These are phyloP conservation scores for Oncorhynchus masou DNA, from an alignment of 2,113 vertebrate genomes.

Conservation along the genomic window DNA sequence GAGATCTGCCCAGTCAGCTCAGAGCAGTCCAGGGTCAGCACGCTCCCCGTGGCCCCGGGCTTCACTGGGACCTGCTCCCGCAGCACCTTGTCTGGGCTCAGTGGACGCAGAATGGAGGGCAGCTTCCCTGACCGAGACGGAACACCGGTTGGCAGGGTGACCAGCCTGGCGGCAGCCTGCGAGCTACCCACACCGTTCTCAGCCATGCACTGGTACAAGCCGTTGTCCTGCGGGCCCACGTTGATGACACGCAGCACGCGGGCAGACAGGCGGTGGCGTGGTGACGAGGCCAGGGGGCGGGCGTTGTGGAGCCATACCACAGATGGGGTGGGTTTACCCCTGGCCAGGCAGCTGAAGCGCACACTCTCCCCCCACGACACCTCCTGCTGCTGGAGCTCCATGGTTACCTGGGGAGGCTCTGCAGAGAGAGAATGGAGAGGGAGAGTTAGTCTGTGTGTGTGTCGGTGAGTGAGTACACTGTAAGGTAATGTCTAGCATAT, in stretches of 20 bases:
- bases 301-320: slow-evolving; percentile 92
- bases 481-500: too few relatives aligned
- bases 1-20: slow-evolving; percentile 68
- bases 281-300: slow-evolving; percentile 74
- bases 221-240: slow-evolving; percentile 87
- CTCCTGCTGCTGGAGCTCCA: slow-evolving; percentile 88
- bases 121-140: slow-evolving; percentile 54
- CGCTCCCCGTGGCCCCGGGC: slow-evolving; percentile 55
- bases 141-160: slow-evolving; percentile 78
- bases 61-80: slow-evolving; percentile 69
- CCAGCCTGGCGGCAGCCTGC: slow-evolving; percentile 85
- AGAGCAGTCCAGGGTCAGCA: slow-evolving; percentile 74
- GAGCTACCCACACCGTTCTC: slow-evolving; percentile 93
- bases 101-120: slow-evolving; percentile 64
- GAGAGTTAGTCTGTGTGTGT: not conserved
- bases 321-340: slow-evolving; percentile 85
- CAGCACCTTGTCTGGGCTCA: slow-evolving; percentile 74
- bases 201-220: slow-evolving; percentile 96
- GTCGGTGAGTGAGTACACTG: too few relatives aligned
- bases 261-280: slow-evolving; percentile 78
- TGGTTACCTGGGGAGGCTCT: slow-evolving; percentile 91
- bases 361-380: slow-evolving; percentile 84
- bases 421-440: slow-evolving; percentile 7
- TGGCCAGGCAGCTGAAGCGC: slow-evolving; percentile 87
- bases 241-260: slow-evolving; percentile 75